Evolutionary conservation across 2,888 invertebrate genomes (phyloP), one percentile per base, ranked within the genome.

Genomic region (Drosophila nr. perissopoda): DNA sequence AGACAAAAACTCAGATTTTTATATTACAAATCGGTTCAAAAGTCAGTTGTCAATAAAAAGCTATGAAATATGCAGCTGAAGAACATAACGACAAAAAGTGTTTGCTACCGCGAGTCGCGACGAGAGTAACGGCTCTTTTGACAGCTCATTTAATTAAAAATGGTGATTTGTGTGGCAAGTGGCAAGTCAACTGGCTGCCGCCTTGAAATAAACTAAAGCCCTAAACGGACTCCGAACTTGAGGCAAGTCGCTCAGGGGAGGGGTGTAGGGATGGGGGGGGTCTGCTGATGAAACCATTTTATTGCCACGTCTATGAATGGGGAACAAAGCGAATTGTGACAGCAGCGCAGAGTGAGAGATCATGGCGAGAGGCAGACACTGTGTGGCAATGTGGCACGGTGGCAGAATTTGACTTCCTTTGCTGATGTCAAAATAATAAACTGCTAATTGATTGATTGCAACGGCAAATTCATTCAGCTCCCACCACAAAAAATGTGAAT

Each of bases 91-190:
- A 10, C 8, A 65, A 38, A 21, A 63, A 51, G 38, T 38, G 49
- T 53, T 33, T 31, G 75, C 79, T 71, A 75, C 75, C 34, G 78
- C 18, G 51, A 33, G 58, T 21, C 53, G 45, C 53, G 33, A 1
- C 27, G 21, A 13, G 27, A 4, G 56, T 63, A 71, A 75, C 68
- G 71, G 75, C 68, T 42, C 21, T 63, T 75, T 49, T 63, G 83
- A 80, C 83, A 83, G 86, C 70, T 72, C 76, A 69, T 70, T 85
- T 83, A 70, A 76, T 69, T 86, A 65, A 83, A 83, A 76, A 83
- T 81, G 76, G 72, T 83, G 81, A 83, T 83, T 85, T 83, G 76
- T 72, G 76, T 73, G 76, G 76, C 29, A 56, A 38, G 53, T 6
- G 45, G 25, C 78, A 77, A 42, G 64, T 4, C 25, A 63, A 74